Evolutionary conservation across 2,888 invertebrate species (phyloP).

Genomic region (Xylophagus ater): DNA sequence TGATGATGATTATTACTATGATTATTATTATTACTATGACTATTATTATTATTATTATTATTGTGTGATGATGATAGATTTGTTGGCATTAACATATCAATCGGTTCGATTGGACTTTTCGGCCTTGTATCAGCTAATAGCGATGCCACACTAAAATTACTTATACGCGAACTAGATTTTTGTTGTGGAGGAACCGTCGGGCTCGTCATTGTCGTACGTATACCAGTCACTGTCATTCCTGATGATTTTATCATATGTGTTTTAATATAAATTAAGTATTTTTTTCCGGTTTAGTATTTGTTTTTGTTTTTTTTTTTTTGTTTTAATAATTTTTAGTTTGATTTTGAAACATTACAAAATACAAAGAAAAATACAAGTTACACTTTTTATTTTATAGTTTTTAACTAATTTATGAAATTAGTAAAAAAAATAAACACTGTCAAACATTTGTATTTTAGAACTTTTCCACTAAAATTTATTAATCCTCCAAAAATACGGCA

Average conservation of each 20-base stretch:
- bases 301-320: conserved; percentile 10
- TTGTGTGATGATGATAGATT: conserved; percentile 42
- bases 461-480: no score
- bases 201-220: conserved; percentile 51
- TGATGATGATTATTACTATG: conserved; percentile 11
- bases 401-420: no score
- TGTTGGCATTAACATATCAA: conserved; percentile 28
- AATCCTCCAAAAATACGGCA: no score
- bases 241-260: conserved; percentile 38
- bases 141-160: conserved; percentile 77
- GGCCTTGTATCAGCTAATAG: conserved; percentile 72
- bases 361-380: no score
- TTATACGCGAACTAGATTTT: conserved; percentile 54
- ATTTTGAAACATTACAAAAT: no score
- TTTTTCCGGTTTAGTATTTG: conserved; percentile 8
- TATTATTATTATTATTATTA: conserved; percentile 10
- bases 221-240: conserved; percentile 50
- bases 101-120: conserved; percentile 32
- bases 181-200: conserved; percentile 45
- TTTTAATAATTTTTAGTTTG: conserved; percentile 15
- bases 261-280: conserved; percentile 16
- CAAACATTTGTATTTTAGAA: no score
- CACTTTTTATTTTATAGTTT: no score
- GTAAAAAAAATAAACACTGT: no score
- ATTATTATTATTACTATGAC: conserved; percentile 2